These are phyloP conservation scores for Aurelia aurita DNA, from an alignment of 30 jellyfish, hydroid and myxozoan genomes.

Conservation along the genomic window DNA sequence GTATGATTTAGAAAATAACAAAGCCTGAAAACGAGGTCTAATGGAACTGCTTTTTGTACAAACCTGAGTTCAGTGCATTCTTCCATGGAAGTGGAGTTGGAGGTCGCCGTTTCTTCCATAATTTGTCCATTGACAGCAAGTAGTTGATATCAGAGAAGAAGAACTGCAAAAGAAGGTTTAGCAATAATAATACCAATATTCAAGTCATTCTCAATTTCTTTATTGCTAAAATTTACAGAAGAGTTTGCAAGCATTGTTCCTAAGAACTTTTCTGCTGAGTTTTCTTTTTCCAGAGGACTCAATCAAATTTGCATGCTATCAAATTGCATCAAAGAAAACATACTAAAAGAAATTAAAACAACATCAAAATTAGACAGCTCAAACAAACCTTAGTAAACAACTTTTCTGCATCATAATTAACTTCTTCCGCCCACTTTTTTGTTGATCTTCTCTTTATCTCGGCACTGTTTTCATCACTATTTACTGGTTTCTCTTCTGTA, in stretches of 20 bases:
- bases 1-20: too few species aligned
- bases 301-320: too few species aligned
- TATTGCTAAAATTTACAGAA: too few species aligned
- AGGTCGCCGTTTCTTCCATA: conserved; percentile 91
- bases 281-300: too few species aligned
- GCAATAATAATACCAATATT: too few species aligned
- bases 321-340: too few species aligned
- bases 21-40: too few species aligned
- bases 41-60: not conserved
- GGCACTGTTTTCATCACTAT: conserved; percentile 21
- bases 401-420: conserved; percentile 77
- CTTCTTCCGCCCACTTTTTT: conserved; percentile 95
- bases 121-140: conserved; percentile 91
- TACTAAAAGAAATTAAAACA: too few species aligned
- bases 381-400: conserved; percentile 69
- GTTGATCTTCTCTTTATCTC: conserved; percentile 91
- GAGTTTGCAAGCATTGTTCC: too few species aligned
- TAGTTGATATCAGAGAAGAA: conserved; percentile 82
- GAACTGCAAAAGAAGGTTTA: conserved; percentile 26
- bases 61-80: conserved; percentile 30
- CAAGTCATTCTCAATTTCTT: too few species aligned
- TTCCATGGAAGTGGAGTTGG: conserved; percentile 88
- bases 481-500: conserved; percentile 40
- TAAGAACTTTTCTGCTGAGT: too few species aligned
- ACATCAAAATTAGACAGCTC: too few species aligned